Evolutionary conservation across 2,888 invertebrate genomes (phyloP).

Genomic region (Cotesia congregata): DNA sequence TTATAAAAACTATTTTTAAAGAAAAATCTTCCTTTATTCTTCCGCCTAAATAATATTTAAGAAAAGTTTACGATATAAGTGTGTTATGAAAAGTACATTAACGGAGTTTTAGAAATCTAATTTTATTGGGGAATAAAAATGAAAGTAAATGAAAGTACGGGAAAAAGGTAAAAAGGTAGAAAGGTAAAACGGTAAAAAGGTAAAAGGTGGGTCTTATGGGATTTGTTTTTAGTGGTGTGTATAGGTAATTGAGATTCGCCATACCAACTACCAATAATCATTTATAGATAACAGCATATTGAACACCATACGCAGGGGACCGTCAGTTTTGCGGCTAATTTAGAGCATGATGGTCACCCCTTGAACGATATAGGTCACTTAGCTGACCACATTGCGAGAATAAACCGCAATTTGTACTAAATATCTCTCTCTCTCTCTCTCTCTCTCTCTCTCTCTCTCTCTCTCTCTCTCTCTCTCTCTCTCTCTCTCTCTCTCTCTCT

Average conservation of each 20-base stretch:
- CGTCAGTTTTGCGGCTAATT: slow-evolving; percentile 37
- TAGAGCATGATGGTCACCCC: slow-evolving; percentile 25
- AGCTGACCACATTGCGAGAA: slow-evolving; percentile 20
- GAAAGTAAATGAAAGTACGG: neutral
- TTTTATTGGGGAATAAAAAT: neutral
- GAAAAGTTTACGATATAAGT: neutral
- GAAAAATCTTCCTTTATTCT: neutral
- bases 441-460: no score
- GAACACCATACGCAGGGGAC: neutral
- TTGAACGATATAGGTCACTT: slow-evolving; percentile 27
- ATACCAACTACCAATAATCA: neutral
- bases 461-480: no score
- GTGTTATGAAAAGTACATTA: neutral
- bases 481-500: no score
- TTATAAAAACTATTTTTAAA: neutral
- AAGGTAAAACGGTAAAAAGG: neutral
- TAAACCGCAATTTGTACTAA: slow-evolving; percentile 35
- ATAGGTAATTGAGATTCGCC: neutral
- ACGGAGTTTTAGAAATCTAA: slow-evolving; percentile 1
- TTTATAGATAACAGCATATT: neutral
- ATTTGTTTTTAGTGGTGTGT: neutral
- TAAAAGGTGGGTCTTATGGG: neutral
- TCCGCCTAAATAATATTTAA: neutral
- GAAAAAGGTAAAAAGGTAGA: no score
- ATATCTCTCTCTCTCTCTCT: neutral